phyloP scores from a whole-genome alignment of 2,888 invertebrate species.

The Cyclophora punctaria region DNA sequence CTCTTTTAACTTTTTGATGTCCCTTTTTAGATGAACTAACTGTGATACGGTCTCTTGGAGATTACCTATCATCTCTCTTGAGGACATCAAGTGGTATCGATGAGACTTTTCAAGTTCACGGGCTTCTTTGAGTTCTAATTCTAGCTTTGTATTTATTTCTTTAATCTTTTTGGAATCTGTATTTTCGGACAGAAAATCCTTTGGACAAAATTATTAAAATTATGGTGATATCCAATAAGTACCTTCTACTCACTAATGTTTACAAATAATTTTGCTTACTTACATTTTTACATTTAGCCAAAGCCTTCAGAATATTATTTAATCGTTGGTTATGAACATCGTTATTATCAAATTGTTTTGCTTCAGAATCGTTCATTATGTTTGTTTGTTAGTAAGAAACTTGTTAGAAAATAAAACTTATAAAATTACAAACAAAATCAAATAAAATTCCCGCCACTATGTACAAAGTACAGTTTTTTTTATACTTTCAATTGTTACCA shows the following conservation, averaged over 20 bases:
- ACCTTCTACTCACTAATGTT: background rate
- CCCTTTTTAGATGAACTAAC: conserved; percentile 57
- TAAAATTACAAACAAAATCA: background rate
- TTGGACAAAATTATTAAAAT: background rate
- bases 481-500: no score
- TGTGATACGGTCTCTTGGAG: conserved; percentile 64
- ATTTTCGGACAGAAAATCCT: conserved; percentile 49
- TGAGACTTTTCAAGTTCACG: conserved; percentile 62
- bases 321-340: conserved; percentile 25
- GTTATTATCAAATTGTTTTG: conserved; percentile 21
- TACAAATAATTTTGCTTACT: conserved; percentile 12
- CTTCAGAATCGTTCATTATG: conserved; percentile 21
- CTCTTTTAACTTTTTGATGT: conserved; percentile 53
- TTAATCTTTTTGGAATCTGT: conserved; percentile 49
- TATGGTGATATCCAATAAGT: background rate
- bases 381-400: background rate
- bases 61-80: conserved; percentile 63
- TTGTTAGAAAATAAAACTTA: background rate
- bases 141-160: conserved; percentile 48
- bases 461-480: no score
- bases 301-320: conserved; percentile 43
- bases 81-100: conserved; percentile 54
- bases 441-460: no score
- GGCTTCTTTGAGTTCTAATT: conserved; percentile 49
- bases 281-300: conserved; percentile 59